phyloP scores from a whole-genome alignment of 2,113 vertebrate species.

The Callithrix jacchus region DNA sequence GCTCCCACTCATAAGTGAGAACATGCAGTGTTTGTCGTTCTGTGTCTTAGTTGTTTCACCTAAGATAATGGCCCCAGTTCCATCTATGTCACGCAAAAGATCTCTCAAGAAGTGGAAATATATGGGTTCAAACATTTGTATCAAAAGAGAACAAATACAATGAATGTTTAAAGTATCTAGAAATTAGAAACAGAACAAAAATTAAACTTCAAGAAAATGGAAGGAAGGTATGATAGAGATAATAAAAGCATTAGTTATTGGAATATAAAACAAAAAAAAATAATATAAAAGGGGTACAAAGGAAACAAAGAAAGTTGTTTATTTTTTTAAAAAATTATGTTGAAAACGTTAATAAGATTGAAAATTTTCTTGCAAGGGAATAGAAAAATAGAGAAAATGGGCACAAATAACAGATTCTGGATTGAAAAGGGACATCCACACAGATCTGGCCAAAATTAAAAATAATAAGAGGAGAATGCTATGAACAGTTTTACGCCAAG shows the following conservation, averaged over 20 bases:
- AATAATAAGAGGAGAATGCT: not conserved
- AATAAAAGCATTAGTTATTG: not conserved
- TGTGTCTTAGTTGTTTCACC: too few relatives aligned
- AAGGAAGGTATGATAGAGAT: not conserved
- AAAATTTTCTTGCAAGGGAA: not conserved
- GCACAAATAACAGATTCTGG: too few relatives aligned
- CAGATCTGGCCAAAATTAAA: not conserved
- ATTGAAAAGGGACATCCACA: too few relatives aligned
- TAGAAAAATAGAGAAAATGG: not conserved
- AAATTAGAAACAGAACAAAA: not conserved
- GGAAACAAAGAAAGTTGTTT: not conserved
- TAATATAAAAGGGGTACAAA: not conserved
- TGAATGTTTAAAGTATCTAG: not conserved
- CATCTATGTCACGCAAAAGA: too few relatives aligned
- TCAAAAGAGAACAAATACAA: not conserved
- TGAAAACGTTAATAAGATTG: not conserved
- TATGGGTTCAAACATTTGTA: too few relatives aligned
- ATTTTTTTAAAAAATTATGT: not conserved
- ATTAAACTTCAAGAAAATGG: not conserved
- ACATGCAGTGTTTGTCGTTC: too few relatives aligned
- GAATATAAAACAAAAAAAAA: not conserved
- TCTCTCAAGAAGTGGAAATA: too few relatives aligned
- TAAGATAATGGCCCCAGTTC: too few relatives aligned
- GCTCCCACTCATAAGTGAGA: too few relatives aligned
- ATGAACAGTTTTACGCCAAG: not conserved